A percentile compares a stretch with the other conserved stretches of the same genome.
phyloP scores from a whole-genome alignment of 2,888 invertebrate species.

The Chrysina gloriosa region DNA sequence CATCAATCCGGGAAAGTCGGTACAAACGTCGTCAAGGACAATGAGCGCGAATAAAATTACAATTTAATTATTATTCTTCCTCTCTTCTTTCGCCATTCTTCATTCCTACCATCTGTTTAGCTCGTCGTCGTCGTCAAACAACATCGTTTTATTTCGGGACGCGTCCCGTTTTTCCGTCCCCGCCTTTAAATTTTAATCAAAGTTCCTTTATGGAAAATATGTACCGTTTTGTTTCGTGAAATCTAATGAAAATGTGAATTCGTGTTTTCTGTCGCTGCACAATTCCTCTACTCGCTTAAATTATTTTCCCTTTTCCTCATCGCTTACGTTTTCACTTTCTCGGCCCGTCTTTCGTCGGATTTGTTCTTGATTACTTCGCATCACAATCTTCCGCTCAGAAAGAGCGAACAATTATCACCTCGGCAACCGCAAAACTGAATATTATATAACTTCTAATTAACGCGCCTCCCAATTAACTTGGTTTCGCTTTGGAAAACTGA shows the following conservation, averaged over 20 bases:
- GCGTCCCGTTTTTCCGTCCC: background rate
- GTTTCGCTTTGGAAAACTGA: slow-evolving; percentile 22
- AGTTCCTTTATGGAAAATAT: slow-evolving; percentile 4
- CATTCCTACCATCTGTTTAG: background rate
- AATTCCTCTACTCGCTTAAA: background rate
- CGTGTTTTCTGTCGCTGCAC: too few species aligned
- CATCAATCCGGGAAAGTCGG: background rate
- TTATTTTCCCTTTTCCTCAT: background rate
- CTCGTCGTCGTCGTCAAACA: background rate
- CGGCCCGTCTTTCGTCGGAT: background rate
- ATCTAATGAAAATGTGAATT: background rate
- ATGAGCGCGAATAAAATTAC: background rate
- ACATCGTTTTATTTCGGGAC: background rate
- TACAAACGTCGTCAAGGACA: background rate
- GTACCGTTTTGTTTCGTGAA: background rate
- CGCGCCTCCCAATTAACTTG: slow-evolving; percentile 11
- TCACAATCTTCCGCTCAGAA: slow-evolving; percentile 9
- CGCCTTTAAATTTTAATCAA: background rate
- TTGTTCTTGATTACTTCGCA: slow-evolving; percentile 16
- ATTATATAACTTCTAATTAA: slow-evolving; percentile 22
- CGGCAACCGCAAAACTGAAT: slow-evolving; percentile 16
- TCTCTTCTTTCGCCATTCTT: background rate
- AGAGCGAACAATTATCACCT: slow-evolving; percentile 6
- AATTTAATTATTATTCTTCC: slow-evolving; percentile 6
- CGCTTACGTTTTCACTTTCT: background rate